Percentiles rank a stretch among this genome's conserved stretches.
phyloP scores from a whole-genome alignment of 2,888 invertebrate genomes.

The Tetheella fluctuosa region DNA sequence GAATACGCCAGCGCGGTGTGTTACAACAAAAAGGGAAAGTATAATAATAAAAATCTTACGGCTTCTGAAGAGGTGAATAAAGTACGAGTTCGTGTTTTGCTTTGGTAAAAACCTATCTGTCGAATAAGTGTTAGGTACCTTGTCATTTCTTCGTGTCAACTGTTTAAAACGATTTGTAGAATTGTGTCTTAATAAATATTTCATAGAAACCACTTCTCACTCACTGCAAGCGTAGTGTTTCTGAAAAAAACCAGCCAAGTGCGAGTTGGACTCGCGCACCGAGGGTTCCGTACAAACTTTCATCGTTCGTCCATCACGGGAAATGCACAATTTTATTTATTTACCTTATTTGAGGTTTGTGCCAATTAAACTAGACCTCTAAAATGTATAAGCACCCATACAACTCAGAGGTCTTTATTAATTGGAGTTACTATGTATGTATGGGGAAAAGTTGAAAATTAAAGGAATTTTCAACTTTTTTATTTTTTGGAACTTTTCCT shows the following conservation, averaged over 20 bases:
- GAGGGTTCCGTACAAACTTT: too few relatives aligned
- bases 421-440: neutral
- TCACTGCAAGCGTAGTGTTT: neutral
- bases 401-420: too few relatives aligned
- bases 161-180: slow-evolving; percentile 5
- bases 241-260: too few relatives aligned
- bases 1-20: slow-evolving; percentile 56
- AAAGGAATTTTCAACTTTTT: too few relatives aligned
- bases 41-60: slow-evolving; percentile 79
- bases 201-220: neutral
- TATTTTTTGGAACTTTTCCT: too few relatives aligned
- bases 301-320: too few relatives aligned
- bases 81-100: slow-evolving; percentile 56
- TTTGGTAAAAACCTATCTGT: slow-evolving; percentile 44
- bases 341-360: too few relatives aligned
- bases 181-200: neutral
- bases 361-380: too few relatives aligned
- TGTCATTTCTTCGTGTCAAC: slow-evolving; percentile 25
- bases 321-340: too few relatives aligned
- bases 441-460: too few relatives aligned
- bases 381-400: too few relatives aligned
- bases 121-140: slow-evolving; percentile 35
- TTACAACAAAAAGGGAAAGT: slow-evolving; percentile 72
- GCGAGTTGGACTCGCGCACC: too few relatives aligned
- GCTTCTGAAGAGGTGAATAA: slow-evolving; percentile 57